Evolutionary conservation across 2,797 vertebrate genomes (phyloP), one percentile per base, ranked within the genome.

Genomic region (Mionectes olivaceus): DNA sequence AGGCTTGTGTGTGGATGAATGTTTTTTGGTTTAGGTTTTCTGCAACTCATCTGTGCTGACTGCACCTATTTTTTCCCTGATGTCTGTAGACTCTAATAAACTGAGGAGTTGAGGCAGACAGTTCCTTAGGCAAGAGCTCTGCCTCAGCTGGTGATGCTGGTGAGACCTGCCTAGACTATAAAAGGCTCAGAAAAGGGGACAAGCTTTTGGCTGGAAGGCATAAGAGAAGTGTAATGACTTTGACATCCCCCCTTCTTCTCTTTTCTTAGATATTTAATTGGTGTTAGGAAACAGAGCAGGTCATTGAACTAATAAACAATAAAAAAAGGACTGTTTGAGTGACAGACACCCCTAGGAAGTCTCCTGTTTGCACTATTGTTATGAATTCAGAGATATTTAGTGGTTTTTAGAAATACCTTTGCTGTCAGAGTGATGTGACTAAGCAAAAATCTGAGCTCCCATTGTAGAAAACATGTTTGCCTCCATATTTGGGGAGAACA

Each of bases 81-180:
- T 97, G 96, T 97, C 92, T 97, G 90, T 94, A 95, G 94, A 90
- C 95, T 97, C 88, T 96, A 93, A 97, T 96, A 97, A 97, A 97
- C 96, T 76, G 97, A 96, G 80, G 88, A 95, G 89, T 95, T 97
- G 87, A 96, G 93, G 92, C 90, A 95, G 97, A 96, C 93, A 95
- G 92, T 61, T 96, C 96, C 97, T 97, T 96, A 98, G 97, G 96
- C 94, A 88, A 85, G 86, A 60, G 52, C 87, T 87, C 67, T 97
- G 77, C 41, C 91, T 93, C 21, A 28, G 73, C 83, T 97, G 91
- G 59, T 95, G 87, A 77, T 76, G 90, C 71, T 92, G 78, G 92
- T 92, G 95, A 94, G 95, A 97, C 88, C 95, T 97, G 97, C 91
- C 79, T 95, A 49, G 96, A 96, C 84, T 98, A 53, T 91, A 94